phyloP scores from a whole-genome alignment of 2,888 invertebrate genomes.

The Acrobasis consociella region DNA sequence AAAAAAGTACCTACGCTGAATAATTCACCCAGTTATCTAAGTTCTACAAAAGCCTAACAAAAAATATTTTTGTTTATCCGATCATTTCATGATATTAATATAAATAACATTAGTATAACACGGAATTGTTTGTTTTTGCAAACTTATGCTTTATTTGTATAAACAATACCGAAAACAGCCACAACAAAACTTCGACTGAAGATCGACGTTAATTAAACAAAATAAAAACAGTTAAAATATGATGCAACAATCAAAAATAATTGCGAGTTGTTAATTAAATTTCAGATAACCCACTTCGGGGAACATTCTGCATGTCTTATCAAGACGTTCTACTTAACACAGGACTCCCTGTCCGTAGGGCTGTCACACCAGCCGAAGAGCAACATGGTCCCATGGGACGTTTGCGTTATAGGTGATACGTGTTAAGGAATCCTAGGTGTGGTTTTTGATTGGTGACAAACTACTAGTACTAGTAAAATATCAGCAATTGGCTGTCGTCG shows the following conservation, averaged over 20 bases:
- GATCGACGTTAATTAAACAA: neutral
- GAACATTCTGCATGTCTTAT: constrained; percentile 1
- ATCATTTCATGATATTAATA: too few species aligned
- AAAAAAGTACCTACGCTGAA: too few species aligned
- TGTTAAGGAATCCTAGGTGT: too few species aligned
- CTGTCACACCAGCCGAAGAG: neutral
- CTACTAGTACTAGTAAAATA: too few species aligned
- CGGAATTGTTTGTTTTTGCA: neutral
- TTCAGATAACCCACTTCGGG: constrained; percentile 14
- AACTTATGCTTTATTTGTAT: neutral
- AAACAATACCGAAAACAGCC: neutral
- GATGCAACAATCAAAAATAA: constrained; percentile 18
- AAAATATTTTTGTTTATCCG: too few species aligned
- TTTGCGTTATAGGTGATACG: too few species aligned
- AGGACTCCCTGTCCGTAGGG: constrained; percentile 1
- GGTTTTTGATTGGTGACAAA: too few species aligned
- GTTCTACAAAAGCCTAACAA: too few species aligned
- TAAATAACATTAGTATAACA: too few species aligned
- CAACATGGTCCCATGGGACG: too few species aligned
- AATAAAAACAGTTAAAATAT: constrained; percentile 27
- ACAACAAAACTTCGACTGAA: constrained; percentile 26
- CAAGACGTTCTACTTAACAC: constrained; percentile 1
- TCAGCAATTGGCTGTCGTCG: too few species aligned
- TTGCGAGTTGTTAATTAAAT: constrained; percentile 13
- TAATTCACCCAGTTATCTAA: too few species aligned